phyloP scores from a whole-genome alignment of 2,797 vertebrate species.

The Artibeus lituratus region DNA sequence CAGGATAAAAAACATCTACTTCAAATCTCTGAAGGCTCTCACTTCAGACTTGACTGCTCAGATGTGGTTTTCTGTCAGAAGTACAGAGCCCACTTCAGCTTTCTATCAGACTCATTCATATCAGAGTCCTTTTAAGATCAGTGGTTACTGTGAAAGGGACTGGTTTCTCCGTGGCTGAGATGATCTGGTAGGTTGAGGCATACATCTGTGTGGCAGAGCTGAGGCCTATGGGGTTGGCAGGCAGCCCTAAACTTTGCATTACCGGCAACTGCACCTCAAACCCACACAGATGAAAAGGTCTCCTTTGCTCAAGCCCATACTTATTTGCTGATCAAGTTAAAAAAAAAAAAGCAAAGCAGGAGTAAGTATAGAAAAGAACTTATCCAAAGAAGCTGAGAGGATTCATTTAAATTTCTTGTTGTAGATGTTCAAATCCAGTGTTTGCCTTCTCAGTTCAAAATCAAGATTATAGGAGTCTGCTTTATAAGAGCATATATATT shows the following conservation, averaged over 20 bases:
- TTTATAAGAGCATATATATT: background rate
- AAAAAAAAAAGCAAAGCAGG: background rate
- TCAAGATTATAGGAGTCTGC: background rate
- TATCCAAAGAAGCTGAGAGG: background rate
- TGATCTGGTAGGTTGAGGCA: conserved; percentile 48
- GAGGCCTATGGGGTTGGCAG: conserved; percentile 39
- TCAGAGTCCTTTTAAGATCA: conserved; percentile 64
- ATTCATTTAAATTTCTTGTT: conserved; percentile 11
- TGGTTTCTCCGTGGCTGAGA: background rate
- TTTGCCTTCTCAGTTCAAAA: background rate
- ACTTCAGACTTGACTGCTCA: background rate
- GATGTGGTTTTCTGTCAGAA: conserved; percentile 62
- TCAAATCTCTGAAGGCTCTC: conserved; percentile 34
- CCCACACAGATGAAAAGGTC: conserved; percentile 50
- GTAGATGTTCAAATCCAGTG: background rate
- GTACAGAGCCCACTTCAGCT: conserved; percentile 46
- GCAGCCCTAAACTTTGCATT: conserved; percentile 40
- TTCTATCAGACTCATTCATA: background rate
- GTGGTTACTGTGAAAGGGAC: conserved; percentile 45
- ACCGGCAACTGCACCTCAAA: conserved; percentile 58
- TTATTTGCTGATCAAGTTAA: conserved; percentile 29
- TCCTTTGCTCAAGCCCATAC: conserved; percentile 33
- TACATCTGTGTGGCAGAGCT: conserved; percentile 17
- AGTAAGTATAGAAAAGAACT: conserved; percentile 32
- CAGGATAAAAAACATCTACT: conserved; percentile 38